Evolutionary conservation across 2,113 vertebrate genomes (phyloP), one percentile per base, ranked within the genome.

Genomic region (Phrynocephalus versicolor): DNA sequence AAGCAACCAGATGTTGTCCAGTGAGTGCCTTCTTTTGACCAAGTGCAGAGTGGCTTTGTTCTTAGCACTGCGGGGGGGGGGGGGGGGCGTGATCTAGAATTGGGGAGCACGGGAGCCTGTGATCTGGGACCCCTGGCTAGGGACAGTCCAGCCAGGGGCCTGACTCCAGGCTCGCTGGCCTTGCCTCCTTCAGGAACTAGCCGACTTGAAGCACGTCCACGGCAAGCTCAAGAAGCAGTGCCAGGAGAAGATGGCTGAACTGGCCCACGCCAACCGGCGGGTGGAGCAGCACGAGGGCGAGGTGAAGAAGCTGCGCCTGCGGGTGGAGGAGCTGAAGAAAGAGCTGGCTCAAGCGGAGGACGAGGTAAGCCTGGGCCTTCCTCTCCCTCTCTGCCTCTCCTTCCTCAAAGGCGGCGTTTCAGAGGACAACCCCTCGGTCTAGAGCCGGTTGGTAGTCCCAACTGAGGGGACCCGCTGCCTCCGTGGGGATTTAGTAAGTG

Each of bases 241-340:
- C 92, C 97, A 99, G 92, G 99, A 99, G 90, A 98, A 98, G 95
- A 98, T 92, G 72, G 97, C 97, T 0, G 99, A 99, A 94, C 91
- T 99, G 81, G 95, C 95, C 0, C 99, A 99, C 0, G 97, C 99
- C 87, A 98, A 96, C 93, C 96, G 99, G 27, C 95, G 98, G 0
- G 96, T 99, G 91, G 99, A 99, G 70, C 97, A 98, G 93, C 98
- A 99, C 0, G 98, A 99, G 93, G 94, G 95, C 0, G 98, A 99
- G 89, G 98, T 99, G 87, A 99, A 98, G 91, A 99, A 99, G 92
- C 95, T 99, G 19, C 95, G 99, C 14, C 95, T 99, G 58, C 96
- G 98, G 12, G 98, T 99, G 81, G 99, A 99, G 88, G 99, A 99
- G 88, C 97, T 99, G 37, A 99, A 99, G 95, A 99, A 99, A 89